Conservation (phyloP, 2,888 invertebrate genomes). For the Caenorhabditis sp. region DNA sequence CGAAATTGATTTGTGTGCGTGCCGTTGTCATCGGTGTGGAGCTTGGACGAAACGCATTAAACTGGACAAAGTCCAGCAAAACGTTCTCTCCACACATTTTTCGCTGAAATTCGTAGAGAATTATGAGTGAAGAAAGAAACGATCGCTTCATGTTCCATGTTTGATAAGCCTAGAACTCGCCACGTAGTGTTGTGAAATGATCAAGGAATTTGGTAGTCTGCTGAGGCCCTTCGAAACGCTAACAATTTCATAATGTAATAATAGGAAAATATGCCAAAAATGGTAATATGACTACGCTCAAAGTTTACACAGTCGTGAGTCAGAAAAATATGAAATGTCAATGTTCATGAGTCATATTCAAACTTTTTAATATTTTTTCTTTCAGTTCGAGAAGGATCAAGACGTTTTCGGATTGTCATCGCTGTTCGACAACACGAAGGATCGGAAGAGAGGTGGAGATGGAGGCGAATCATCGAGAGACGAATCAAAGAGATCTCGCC, state of each 20-base stretch:
- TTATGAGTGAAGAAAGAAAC: not conserved
- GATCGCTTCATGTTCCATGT: slow-evolving; percentile 2
- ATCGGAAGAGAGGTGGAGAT: slow-evolving; percentile 83
- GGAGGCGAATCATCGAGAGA: slow-evolving; percentile 60
- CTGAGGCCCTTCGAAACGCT: slow-evolving; percentile 17
- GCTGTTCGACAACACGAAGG: slow-evolving; percentile 97
- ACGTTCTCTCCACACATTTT: slow-evolving; percentile 14
- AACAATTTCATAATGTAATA: slow-evolving; percentile 51
- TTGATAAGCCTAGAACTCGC: slow-evolving; percentile 39
- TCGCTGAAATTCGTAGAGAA: slow-evolving; percentile 23
- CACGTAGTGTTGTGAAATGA: slow-evolving; percentile 45
- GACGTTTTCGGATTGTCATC: slow-evolving; percentile 99
- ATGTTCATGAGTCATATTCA: slow-evolving; percentile 20
- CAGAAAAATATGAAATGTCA: slow-evolving; percentile 42
- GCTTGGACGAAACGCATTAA: slow-evolving; percentile 13
- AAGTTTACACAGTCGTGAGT: slow-evolving; percentile 29
- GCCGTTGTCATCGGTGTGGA: slow-evolving; percentile 24
- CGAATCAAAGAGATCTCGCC: slow-evolving; percentile 64
- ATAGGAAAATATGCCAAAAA: slow-evolving; percentile 35
- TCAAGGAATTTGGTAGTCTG: slow-evolving; percentile 10
- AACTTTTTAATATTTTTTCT: slow-evolving; percentile 26
- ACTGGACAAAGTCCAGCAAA: slow-evolving; percentile 47
- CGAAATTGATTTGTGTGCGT: slow-evolving; percentile 47
- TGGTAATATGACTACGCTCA: slow-evolving; percentile 27
- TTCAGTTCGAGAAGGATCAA: slow-evolving; percentile 85